phyloP scores from a whole-genome alignment of 2,888 invertebrate genomes.

The Tipula lateralis region DNA sequence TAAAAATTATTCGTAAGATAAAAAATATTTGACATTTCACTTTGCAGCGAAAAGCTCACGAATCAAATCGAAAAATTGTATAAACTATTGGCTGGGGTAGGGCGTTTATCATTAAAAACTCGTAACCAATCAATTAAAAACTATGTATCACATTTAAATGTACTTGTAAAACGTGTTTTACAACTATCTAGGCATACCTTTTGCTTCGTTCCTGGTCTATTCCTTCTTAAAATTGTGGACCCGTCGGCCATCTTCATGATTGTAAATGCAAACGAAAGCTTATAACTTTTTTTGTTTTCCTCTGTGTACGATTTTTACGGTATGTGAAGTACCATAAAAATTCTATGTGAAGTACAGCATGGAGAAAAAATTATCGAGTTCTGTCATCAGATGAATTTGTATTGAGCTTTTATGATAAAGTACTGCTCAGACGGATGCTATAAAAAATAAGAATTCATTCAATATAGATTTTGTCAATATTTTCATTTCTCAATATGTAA shows the following conservation, averaged over 20 bases:
- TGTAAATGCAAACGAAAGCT: constrained; percentile 32
- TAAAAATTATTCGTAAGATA: not conserved
- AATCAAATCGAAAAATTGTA: not conserved
- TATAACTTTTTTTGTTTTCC: constrained; percentile 4
- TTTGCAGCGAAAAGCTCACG: not conserved
- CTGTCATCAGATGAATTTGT: constrained; percentile 28
- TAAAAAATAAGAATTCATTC: not conserved
- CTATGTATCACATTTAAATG: not conserved
- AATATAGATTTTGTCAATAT: not conserved
- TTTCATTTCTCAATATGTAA: not conserved
- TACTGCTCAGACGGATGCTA: not conserved
- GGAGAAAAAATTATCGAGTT: constrained; percentile 2
- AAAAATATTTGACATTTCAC: not conserved
- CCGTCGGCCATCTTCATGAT: constrained; percentile 81
- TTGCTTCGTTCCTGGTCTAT: constrained; percentile 86
- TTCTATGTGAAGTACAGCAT: not conserved
- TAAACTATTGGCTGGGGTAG: not conserved
- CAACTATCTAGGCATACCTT: constrained; percentile 56
- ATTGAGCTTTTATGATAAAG: not conserved
- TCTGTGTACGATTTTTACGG: not conserved
- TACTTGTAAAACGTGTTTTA: not conserved
- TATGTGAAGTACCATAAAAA: not conserved
- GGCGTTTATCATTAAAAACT: not conserved
- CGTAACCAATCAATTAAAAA: not conserved
- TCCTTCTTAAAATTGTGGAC: constrained; percentile 75